phyloP scores from a whole-genome alignment of 1,140 invertebrate genomes.

The Anastrepha ludens region DNA sequence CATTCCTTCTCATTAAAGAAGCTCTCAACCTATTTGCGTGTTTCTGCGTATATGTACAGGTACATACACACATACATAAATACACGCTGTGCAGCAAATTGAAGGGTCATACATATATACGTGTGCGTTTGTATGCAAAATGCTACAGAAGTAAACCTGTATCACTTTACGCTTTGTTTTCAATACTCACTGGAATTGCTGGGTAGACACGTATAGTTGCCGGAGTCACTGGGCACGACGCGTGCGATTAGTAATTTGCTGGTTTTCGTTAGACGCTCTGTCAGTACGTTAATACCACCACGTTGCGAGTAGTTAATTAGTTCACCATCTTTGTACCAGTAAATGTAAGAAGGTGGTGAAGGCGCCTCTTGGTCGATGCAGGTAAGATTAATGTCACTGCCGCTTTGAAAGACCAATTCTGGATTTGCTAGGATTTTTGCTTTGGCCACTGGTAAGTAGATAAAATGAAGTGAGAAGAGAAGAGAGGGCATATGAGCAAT shows the following conservation, averaged over 20 bases:
- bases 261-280: slow-evolving; percentile 85
- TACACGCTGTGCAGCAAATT: too few relatives aligned
- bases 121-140: too few relatives aligned
- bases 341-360: slow-evolving; percentile 79
- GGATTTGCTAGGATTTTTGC: slow-evolving; percentile 83
- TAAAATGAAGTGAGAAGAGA: too few relatives aligned
- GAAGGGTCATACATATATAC: too few relatives aligned
- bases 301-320: slow-evolving; percentile 89
- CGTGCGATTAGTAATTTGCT: slow-evolving; percentile 84
- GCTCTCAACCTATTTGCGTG: too few relatives aligned
- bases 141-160: background rate
- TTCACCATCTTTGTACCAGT: slow-evolving; percentile 84
- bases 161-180: background rate
- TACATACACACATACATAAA: too few relatives aligned
- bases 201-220: slow-evolving; percentile 85
- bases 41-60: too few relatives aligned
- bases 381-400: slow-evolving; percentile 84
- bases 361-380: slow-evolving; percentile 82
- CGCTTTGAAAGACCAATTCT: slow-evolving; percentile 86
- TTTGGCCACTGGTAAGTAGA: slow-evolving; percentile 79
- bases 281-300: slow-evolving; percentile 86
- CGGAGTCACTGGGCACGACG: slow-evolving; percentile 81
- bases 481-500: too few relatives aligned
- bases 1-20: too few relatives aligned
- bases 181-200: slow-evolving; percentile 74